Evolutionary conservation across 2,888 invertebrate genomes (phyloP), one percentile per base, ranked within the genome.

Genomic region (Steinernema scapterisci): DNA sequence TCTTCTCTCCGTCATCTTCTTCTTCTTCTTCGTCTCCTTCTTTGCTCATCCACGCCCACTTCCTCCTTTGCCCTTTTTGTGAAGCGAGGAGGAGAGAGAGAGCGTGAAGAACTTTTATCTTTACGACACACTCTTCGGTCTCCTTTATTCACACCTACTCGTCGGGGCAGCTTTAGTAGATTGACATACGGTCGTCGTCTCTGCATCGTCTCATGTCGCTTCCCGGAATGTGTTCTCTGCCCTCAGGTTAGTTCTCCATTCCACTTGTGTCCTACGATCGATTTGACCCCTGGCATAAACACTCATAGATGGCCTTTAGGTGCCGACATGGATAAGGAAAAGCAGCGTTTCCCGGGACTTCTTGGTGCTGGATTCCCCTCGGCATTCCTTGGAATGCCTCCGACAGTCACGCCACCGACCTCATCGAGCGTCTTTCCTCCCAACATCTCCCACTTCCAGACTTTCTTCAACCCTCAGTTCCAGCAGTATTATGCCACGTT

Each of bases 381-480:
- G 16, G 63, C 63, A 5, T 63, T 63, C 27, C 63, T 63, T 38
- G 63, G 63, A 31, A 31, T 63, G 63, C 63, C 63, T 11, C 63
- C 63, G 1, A 63, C 63, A 2, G 63, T 31, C 13, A 38, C 63
- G 31, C 63, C 63, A 6, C 63, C 63, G 25, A 63, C 63, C 16
- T 27, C 63, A 1, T n/a, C 63, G 27, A 38, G 63, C 31, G 63
- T 63, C 11, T 63, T 63, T 31, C 63, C 63, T 1, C 63, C 63
- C 2, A 63, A 63, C 27, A 38, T 63, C 27, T 63, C 63, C 5
- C 63, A 63, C 25, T 63, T 63, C 19, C 63, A 63, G 19, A 25
- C 63, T n/a, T 63, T 63, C n/a, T 31, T 63, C 31, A 63, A 63
- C 19, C 63, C 63, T 11, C 63, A 63, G 13, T 63, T 63, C 31